These are phyloP conservation scores for Geophilus truncorum DNA, from an alignment of 2,888 invertebrate genomes.

Conservation along the genomic window DNA sequence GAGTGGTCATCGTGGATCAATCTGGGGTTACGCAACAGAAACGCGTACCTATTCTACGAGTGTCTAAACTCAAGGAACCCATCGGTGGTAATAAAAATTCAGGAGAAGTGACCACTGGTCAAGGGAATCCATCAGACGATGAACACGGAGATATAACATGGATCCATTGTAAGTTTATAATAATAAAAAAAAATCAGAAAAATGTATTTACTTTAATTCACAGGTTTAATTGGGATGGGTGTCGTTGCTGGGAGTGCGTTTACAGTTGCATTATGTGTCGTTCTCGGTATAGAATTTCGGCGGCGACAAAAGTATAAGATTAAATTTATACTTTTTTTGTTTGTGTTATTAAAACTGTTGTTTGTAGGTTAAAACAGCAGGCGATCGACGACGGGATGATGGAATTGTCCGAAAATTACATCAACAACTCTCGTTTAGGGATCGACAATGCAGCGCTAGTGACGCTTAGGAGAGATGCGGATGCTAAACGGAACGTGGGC, in stretches of 20 bases:
- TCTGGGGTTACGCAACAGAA: neutral
- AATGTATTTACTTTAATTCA: neutral
- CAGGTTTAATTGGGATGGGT: neutral
- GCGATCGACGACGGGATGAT: neutral
- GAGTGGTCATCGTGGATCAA: neutral
- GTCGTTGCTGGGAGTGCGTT: neutral
- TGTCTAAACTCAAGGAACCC: neutral
- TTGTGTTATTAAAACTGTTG: too few relatives aligned
- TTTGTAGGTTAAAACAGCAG: neutral
- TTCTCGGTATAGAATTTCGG: neutral
- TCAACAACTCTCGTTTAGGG: neutral
- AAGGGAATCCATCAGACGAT: neutral
- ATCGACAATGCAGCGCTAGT: neutral
- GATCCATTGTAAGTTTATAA: neutral
- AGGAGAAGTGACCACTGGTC: neutral
- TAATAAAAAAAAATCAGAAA: neutral
- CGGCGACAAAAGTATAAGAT: neutral
- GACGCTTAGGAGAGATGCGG: neutral
- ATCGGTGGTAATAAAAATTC: too few relatives aligned
- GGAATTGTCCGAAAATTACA: neutral
- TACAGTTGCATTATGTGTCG: neutral
- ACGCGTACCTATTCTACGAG: neutral
- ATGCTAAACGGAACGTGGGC: neutral
- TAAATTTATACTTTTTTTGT: neutral
- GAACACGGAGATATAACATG: neutral